Evolutionary conservation across 1,140 invertebrate species (phyloP), one percentile per base, ranked within the genome.

Genomic region (Asobara japonica): DNA sequence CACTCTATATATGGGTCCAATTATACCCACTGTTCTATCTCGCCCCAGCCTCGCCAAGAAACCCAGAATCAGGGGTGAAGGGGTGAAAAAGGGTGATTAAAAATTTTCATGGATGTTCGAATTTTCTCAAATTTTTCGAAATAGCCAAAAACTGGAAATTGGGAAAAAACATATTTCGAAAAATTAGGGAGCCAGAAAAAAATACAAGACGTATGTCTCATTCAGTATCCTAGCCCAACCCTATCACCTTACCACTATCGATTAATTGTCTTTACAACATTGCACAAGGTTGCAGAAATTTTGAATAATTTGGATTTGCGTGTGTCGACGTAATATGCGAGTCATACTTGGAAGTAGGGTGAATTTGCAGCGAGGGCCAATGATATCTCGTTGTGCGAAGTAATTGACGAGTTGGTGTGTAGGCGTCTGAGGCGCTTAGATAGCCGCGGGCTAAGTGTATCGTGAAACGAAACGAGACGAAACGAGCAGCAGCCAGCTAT

Each of bases 361-460:
- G 25, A 41, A 51, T 30, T 62, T 22, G 41, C 33, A 66, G 41
- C 69, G 18, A 70, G 69, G 67, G 45, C 56, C 56, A 76, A 73
- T 76, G 77, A 74, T 78, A 82, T 82, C 82, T 84, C 82, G 82
- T 84, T 84, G 82, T 83, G 80, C 81, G 76, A 82, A 82, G 82
- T 83, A 84, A 84, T 84, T 84, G 82, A 84, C 80, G 82, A 84
- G 79, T 80, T 82, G 80, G 80, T 79, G 80, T 81, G 82, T 83
- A 81, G 81, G 81, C 78, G 67, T 71, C 51, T 29, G 71, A 72
- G 77, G 78, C 77, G 81, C 77, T 80, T 81, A 82, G 78, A 83
- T 82, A 74, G 82, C 80, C 81, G 67, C 73, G 72, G 78, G 82
- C 81, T 45, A 41, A 13, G 65, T 51, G 51, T 73, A 66, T 73